Evolutionary conservation across 2,888 invertebrate species (phyloP), one percentile per base, ranked within the genome.

Genomic region (Hypomecis punctinalis): DNA sequence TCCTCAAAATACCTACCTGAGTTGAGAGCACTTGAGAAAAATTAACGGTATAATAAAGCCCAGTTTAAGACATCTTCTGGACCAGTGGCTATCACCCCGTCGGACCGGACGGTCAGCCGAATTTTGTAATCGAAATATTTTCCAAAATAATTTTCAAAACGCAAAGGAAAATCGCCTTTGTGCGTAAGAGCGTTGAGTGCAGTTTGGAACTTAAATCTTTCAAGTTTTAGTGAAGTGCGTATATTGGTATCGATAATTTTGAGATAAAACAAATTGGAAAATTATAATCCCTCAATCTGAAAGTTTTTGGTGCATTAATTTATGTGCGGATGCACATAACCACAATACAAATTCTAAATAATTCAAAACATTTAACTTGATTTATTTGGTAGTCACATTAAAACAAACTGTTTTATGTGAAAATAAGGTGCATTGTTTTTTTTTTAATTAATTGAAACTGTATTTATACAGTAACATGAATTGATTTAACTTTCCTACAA

Each of bases 41-140:
- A 40, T 52, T 62, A 51, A 49, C 33, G 46, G 11, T 23, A 36
- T 46, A 42, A 37, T 13, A 35, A 55, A 48, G 40, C 49, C 49
- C 54, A 43, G 13, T 37, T 54, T 45, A 52, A 6, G 23, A 6
- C 49, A 72, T 66, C 52, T 67, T 68, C 71, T 69, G 68, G 63
- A 66, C 63, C 62, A 39, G 49, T 68, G 46, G 61, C 51, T 42
- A 37, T 47, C 54, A 55, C 48, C 59, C 11, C 9, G 23, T n/a
- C 59, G 36, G 10, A 49, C 66, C 77, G 76, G 76, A 71, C 74
- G 75, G 72, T 54, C 54, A 33, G n/a, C 8, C 13, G 23, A 11
- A 7, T 48, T 52, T 37, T n/a, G 35, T 10, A 43, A 13, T 33
- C 58, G 23, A 40, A 5, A 35, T 43, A 47, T 61, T 48, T 51